phyloP scores from a whole-genome alignment of 2,113 vertebrate genomes.

The Sinocyclocheilus rhinocerous region DNA sequence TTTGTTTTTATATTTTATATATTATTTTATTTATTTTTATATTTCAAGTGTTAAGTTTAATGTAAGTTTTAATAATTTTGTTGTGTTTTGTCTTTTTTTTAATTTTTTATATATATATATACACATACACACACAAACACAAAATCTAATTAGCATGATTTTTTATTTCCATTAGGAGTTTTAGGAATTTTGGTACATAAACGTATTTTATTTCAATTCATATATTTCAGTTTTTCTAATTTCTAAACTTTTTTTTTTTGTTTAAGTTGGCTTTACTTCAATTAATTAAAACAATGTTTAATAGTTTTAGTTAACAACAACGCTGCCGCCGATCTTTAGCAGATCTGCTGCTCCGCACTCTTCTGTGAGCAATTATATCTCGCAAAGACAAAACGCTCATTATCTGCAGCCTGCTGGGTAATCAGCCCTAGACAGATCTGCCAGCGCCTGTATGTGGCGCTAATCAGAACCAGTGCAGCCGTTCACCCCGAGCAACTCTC shows the following conservation, averaged over 20 bases:
- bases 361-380: conserved; percentile 62
- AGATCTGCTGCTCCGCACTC: conserved; percentile 10
- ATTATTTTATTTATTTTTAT: neutral
- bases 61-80: neutral
- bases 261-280: neutral
- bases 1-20: too few species aligned
- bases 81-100: too few species aligned
- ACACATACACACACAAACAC: too few species aligned
- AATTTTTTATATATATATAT: too few species aligned
- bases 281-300: neutral
- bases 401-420: conserved; percentile 59
- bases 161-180: neutral
- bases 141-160: too few species aligned
- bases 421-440: conserved; percentile 66
- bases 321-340: conserved; percentile 14
- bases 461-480: conserved; percentile 75
- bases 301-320: neutral
- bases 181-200: neutral
- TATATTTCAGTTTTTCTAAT: too few species aligned
- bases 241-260: too few species aligned
- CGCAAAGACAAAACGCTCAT: conserved; percentile 45
- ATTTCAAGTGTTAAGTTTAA: neutral
- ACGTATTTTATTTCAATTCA: too few species aligned
- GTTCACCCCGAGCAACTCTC: conserved; percentile 60
- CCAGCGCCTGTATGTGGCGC: conserved; percentile 52